phyloP scores from a whole-genome alignment of 2,888 invertebrate species.

The Polymixis flavicincta region DNA sequence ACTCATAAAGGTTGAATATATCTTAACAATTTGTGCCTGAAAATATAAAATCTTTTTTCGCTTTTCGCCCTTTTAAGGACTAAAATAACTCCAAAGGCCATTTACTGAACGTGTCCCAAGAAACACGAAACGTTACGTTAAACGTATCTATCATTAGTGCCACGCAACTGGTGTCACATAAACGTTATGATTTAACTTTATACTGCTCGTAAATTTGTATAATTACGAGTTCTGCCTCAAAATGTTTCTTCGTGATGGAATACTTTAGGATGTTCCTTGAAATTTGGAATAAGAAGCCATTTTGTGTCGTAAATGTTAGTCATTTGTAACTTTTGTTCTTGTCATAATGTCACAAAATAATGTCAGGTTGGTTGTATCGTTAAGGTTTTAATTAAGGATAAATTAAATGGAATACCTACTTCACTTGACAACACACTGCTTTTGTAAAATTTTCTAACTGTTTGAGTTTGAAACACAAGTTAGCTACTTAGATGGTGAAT shows the following conservation, averaged over 20 bases:
- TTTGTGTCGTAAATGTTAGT: conserved; percentile 36
- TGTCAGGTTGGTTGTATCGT: background rate
- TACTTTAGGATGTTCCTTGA: conserved; percentile 42
- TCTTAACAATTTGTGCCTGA: conserved; percentile 40
- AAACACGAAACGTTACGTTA: conserved; percentile 33
- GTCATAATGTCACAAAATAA: conserved; percentile 1
- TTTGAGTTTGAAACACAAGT: background rate
- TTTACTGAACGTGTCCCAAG: conserved; percentile 32
- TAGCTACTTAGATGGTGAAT: background rate
- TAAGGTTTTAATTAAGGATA: conserved; percentile 15
- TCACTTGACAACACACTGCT: background rate
- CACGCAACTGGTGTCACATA: conserved; percentile 64
- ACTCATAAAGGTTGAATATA: conserved; percentile 35
- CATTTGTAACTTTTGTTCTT: conserved; percentile 22
- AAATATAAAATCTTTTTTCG: conserved; percentile 39
- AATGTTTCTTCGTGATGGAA: conserved; percentile 30
- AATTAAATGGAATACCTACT: background rate
- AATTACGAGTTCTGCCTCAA: conserved; percentile 57
- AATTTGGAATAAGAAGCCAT: conserved; percentile 34
- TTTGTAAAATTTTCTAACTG: background rate
- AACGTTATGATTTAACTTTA: conserved; percentile 65
- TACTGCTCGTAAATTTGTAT: conserved; percentile 61
- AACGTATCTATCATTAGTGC: conserved; percentile 56
- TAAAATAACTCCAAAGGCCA: conserved; percentile 26
- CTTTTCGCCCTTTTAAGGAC: conserved; percentile 23